Conservation (phyloP, 2,888 invertebrate species). For the Cistogaster globosa region DNA sequence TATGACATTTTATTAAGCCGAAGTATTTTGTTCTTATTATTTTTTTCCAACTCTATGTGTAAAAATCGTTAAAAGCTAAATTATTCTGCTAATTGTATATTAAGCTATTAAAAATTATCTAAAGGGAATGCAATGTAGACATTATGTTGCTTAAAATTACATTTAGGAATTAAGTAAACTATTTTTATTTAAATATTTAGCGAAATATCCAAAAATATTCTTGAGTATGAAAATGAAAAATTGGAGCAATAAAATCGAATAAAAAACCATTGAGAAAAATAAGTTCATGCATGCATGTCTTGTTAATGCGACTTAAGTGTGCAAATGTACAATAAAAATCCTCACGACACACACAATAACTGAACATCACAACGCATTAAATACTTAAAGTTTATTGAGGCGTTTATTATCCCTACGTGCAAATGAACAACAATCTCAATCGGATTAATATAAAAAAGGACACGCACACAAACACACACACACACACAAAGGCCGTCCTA, state of each 20-base stretch:
- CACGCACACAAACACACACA: neutral
- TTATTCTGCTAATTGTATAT: no score
- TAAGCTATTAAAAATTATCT: no score
- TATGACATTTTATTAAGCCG: no score
- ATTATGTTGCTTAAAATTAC: no score
- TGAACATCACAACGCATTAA: slow-evolving; percentile 64
- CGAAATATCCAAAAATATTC: no score
- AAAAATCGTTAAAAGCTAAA: no score
- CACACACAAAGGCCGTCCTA: neutral
- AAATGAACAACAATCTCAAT: slow-evolving; percentile 74
- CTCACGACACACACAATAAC: slow-evolving; percentile 35
- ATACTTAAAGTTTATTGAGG: slow-evolving; percentile 72
- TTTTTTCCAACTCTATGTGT: no score
- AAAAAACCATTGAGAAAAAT: neutral
- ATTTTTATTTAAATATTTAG: no score
- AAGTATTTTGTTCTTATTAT: no score
- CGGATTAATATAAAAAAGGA: slow-evolving; percentile 69
- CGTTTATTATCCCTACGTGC: slow-evolving; percentile 75
- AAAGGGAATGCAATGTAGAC: no score
- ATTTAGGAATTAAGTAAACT: no score
- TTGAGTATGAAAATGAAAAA: no score
- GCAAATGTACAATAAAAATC: slow-evolving; percentile 36
- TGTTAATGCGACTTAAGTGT: slow-evolving; percentile 58
- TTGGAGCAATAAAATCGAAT: neutral
- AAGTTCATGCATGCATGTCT: slow-evolving; percentile 41